These are phyloP conservation scores for Pocillopora meandrina DNA, from an alignment of 92 coral and sea anemone species.

Conservation along the genomic window DNA sequence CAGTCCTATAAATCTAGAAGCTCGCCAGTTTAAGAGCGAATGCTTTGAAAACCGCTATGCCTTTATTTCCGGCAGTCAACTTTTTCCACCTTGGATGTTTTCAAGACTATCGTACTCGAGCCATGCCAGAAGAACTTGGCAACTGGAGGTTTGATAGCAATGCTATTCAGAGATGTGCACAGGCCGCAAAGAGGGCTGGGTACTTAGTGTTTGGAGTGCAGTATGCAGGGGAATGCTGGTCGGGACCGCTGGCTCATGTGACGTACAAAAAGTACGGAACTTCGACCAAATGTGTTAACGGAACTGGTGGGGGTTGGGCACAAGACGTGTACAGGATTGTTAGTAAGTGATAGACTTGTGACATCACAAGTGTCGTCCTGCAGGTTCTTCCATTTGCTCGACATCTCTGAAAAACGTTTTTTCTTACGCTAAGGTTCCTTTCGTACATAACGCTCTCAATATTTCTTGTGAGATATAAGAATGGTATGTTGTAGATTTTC, in stretches of 20 bases:
- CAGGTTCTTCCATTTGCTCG: background rate
- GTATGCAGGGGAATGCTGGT: constrained; percentile 56
- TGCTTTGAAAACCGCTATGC: background rate
- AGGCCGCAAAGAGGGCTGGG: constrained; percentile 26
- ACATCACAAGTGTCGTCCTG: background rate
- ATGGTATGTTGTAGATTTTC: too few relatives aligned
- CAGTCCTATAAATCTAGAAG: background rate
- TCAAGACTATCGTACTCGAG: constrained; percentile 31
- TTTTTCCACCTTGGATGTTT: constrained; percentile 49
- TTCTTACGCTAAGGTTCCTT: background rate
- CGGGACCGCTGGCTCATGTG: constrained; percentile 50
- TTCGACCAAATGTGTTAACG: constrained; percentile 31
- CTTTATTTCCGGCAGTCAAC: constrained; percentile 18
- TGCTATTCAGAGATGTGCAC: constrained; percentile 15
- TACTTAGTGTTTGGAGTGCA: constrained; percentile 64
- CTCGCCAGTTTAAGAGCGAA: background rate
- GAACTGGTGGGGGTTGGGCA: constrained; percentile 53
- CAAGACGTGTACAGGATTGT: constrained; percentile 53
- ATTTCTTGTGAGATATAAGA: too few relatives aligned
- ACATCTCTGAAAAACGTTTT: background rate
- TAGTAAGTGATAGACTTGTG: constrained; percentile 46
- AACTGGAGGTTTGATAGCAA: background rate
- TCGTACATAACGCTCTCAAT: too few relatives aligned
- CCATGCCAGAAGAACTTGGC: constrained; percentile 33
- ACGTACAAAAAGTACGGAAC: constrained; percentile 47